Evolutionary conservation across 2,797 vertebrate species (phyloP), one percentile per base, ranked within the genome.

Genomic region (Gobio occitaniae): DNA sequence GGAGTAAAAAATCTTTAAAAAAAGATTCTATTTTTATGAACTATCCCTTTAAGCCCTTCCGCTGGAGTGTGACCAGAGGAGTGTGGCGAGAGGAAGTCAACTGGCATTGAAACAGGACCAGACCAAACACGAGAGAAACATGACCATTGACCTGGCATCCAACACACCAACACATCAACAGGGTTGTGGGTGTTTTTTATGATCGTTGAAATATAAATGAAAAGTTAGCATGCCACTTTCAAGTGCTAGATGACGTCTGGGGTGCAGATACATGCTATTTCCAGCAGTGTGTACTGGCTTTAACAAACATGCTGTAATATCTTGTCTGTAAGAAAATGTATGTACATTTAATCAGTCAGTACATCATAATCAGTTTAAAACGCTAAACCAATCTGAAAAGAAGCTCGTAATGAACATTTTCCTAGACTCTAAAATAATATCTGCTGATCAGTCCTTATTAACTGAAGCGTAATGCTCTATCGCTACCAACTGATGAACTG

Each of bases 71-170:
- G 95, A 95, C 95, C 95, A 96, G 95, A 94, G 95, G 94, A 94
- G 93, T 96, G 95, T 96, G 95, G 94, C 95, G 95, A 94, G 94
- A 95, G 94, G 94, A 94, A 94, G 94, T 93, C 94, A 94, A 94
- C 94, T 96, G 94, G 94, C 94, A 96, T 95, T 96, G 95, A 94
- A 65, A 95, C 94, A 93, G 95, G 94, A 94, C 95, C 94, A 95
- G 96, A 95, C 94, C 96, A 96, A 96, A 95, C 95, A 95, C 95
- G 95, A 95, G 92, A 96, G 94, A 96, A 94, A 95, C 92, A 90
- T 95, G 95, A 84, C 72, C 84, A 75, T 66, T 19, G 21, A 69
- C 44, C 70, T 48, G 50, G 66, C 15, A 1, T 25, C 77, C 48
- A 83, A 47, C 65, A 82, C 19, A 61, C 77, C 48, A 83, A 47